Evolutionary conservation across 1,140 invertebrate species (phyloP), one percentile per base, ranked within the genome.

Genomic region (Aricia agestis): DNA sequence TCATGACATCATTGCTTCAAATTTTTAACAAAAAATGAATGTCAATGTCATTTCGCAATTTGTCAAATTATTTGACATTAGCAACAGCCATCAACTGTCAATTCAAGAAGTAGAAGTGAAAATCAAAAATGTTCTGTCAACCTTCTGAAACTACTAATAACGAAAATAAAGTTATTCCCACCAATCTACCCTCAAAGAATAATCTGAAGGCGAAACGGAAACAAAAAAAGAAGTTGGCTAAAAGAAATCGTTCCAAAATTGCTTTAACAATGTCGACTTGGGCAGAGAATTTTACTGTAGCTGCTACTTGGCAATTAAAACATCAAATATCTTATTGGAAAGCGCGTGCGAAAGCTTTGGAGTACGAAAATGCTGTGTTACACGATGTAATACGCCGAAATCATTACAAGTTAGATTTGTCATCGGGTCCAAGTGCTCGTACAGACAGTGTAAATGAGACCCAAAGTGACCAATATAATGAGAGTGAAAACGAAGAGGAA

Each of bases 271-370:
- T 90, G 84, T 85, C 87, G 61, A 69, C 80, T 70, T 91, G 85
- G 86, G 85, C 86, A 42, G 81, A 91, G 69, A 82, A 79, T 19
- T 90, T 83, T 58, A 82, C 83, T 13, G 68, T 76, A 1, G 87
- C 86, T 59, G 75, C 85, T 6, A 88, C 87, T 67, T 92, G 93
- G 93, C 93, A 93, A 72, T 76, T 92, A 70, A 92, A 93, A 73
- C 92, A 93, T 76, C 89, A 94, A 82, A 67, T 94, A 13, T 93
- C 93, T 2, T 95, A 94, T 87, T 95, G 95, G 95, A 95, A 93
- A 84, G 93, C 95, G 0, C 91, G 93, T 71, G 95, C 94, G 13
- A 81, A 92, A 59, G 93, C 94, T 36, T 84, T 95, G 57, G 93
- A 95, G 78, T 92, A 93, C 72, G 95, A 95, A 85, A 95, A 95